Evolutionary conservation across 2,797 vertebrate species (phyloP), one percentile per base, ranked within the genome.

Genomic region (Crypturellus tataupa): DNA sequence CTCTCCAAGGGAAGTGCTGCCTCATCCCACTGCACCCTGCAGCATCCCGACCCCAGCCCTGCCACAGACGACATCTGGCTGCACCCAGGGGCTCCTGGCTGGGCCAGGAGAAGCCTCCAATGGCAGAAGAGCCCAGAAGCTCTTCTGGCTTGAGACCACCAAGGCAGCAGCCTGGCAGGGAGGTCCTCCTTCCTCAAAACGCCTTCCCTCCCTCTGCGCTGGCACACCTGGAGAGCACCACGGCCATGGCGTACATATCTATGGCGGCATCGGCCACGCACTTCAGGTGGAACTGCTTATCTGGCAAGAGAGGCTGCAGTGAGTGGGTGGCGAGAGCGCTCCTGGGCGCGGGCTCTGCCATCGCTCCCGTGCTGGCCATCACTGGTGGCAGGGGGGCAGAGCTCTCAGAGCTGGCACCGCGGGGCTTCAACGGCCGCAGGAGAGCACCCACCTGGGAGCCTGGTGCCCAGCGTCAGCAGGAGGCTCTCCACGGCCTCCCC

Each of bases 231-330:
- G 98, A 98, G 40, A 98, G 96, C 44, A 98, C 98, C 2, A 97
- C 97, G 39, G 98, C 97, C 98, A 98, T 98, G 94, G 97, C 96
- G 40, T 98, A 98, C 46, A 98, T 91, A 95, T 98, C 98, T 12
- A 98, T 98, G 77, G 98, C 97, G 3, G 96, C 78, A 87, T 98
- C 97, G 2, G 98, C 97, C 2, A 97, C 96, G 92, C 97, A 97
- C 91, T 98, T 98, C 96, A 98, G 85, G n/a, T 98, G 97, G 90
- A 98, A 98, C 89, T 98, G 98, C 70, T 98, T 97, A 82, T 98
- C 98, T 98, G 96, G 55, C 46, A 70, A n/a, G 42, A 63, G 44
- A 67, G 49, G 42, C 39, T 10, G 27, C 12, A 24, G 51, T 60
- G 39, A 70, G 56, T 9, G 7, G 11, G 35, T 25, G 25, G 12